Evolutionary conservation across 2,888 invertebrate species (phyloP).

Genomic region (Xestia sexstrigata): DNA sequence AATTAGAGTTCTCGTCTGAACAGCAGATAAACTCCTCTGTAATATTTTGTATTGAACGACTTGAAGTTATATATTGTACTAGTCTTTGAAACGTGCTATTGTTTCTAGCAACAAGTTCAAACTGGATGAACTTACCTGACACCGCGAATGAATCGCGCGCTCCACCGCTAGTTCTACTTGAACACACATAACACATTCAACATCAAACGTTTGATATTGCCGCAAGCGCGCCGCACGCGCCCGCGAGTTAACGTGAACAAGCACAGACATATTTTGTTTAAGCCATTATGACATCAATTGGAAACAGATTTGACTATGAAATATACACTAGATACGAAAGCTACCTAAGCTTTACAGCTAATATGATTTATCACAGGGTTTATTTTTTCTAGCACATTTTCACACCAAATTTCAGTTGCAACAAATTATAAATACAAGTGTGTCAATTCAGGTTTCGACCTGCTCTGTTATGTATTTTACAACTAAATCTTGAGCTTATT

Average conservation of each 20-base stretch:
- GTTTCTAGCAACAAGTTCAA: background rate
- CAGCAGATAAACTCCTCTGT: conserved; percentile 11
- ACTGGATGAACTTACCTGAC: background rate
- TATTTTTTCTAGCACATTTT: conserved; percentile 19
- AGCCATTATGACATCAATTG: background rate
- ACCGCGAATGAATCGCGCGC: no score
- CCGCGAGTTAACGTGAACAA: no score
- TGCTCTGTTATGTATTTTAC: background rate
- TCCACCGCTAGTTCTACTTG: no score
- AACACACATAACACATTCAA: background rate
- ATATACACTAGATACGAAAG: background rate
- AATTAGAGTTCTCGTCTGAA: conserved; percentile 10
- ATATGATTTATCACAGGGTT: conserved; percentile 36
- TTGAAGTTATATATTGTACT: no score
- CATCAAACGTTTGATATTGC: no score
- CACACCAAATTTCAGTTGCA: conserved; percentile 4
- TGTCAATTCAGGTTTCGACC: background rate
- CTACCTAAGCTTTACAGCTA: conserved; percentile 7
- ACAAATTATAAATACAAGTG: conserved; percentile 1
- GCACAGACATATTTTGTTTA: no score
- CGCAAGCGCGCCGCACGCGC: no score
- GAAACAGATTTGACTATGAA: background rate
- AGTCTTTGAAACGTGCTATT: background rate
- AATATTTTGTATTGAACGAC: no score
- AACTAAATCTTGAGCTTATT: conserved; percentile 15